Conservation (phyloP, 2,888 invertebrate species). For the Piscicola geometra region DNA sequence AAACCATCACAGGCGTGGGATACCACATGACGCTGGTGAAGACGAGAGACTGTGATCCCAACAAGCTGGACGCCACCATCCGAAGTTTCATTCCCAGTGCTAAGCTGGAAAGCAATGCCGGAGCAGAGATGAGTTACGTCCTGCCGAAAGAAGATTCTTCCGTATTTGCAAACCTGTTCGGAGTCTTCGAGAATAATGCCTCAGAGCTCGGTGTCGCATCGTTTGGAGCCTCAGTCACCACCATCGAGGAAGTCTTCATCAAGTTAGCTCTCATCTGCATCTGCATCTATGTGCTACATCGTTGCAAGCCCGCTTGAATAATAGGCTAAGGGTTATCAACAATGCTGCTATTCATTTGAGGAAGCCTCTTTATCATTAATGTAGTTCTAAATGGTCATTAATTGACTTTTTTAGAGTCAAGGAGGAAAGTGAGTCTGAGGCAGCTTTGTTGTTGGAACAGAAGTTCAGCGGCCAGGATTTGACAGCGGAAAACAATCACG, state of each 20-base stretch:
- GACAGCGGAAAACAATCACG: no score
- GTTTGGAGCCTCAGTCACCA: conserved; percentile 78
- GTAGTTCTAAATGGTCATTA: neutral
- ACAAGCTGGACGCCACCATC: conserved; percentile 63
- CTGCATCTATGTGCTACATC: no score
- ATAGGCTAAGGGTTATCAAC: no score
- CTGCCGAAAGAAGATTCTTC: conserved; percentile 49
- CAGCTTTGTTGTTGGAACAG: neutral
- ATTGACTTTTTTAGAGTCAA: neutral
- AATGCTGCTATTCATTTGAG: no score
- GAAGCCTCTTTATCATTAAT: no score
- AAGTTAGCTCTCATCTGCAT: no score
- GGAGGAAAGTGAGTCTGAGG: neutral
- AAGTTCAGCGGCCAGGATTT: neutral
- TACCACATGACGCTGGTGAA: conserved; percentile 71
- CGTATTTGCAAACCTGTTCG: conserved; percentile 49
- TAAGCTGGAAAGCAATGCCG: conserved; percentile 58
- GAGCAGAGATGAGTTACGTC: conserved; percentile 51
- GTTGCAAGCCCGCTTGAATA: no score
- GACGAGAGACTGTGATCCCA: conserved; percentile 57
- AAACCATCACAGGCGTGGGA: conserved; percentile 67
- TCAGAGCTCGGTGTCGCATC: conserved; percentile 65
- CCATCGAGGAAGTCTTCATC: conserved; percentile 74
- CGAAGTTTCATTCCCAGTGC: conserved; percentile 65
- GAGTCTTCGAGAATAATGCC: conserved; percentile 47